Evolutionary conservation across 2,113 vertebrate genomes (phyloP).

Genomic region (Sinocyclocheilus anshuiensis): DNA sequence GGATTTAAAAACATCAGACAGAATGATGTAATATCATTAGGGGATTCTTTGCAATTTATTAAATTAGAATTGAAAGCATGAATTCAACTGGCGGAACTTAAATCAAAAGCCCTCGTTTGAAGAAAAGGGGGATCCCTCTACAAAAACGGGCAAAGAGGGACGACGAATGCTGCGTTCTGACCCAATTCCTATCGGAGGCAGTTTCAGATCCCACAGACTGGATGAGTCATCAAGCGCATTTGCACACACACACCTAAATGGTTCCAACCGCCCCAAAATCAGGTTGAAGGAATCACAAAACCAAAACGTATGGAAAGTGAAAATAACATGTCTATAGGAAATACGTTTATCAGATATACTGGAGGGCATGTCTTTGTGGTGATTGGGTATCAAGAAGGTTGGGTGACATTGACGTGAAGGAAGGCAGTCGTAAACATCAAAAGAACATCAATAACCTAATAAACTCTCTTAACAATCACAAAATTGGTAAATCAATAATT

Average conservation of each 20-base stretch:
- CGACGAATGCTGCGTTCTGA: conserved; percentile 33
- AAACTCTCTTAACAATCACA: neutral
- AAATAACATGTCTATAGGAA: neutral
- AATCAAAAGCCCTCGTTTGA: neutral
- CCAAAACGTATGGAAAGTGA: neutral
- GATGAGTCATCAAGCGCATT: conserved; percentile 50
- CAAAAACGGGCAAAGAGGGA: neutral
- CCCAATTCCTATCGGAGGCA: conserved; percentile 43
- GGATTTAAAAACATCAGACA: neutral
- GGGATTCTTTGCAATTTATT: neutral
- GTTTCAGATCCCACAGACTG: conserved; percentile 49
- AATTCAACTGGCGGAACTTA: conserved; percentile 11
- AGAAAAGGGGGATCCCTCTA: conserved; percentile 23
- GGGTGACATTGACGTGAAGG: neutral
- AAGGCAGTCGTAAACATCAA: neutral
- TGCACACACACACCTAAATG: neutral
- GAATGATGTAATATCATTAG: neutral
- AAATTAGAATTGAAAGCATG: neutral
- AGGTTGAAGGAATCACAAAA: conserved; percentile 15
- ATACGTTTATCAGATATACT: neutral
- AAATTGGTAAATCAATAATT: neutral
- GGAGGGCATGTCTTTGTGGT: neutral
- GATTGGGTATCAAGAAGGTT: neutral
- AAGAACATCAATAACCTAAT: neutral
- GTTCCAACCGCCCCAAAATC: neutral